Percentiles rank a stretch among this genome's conserved stretches.
Evolutionary conservation across 2,888 invertebrate genomes (phyloP).

Genomic region (Thecophora atra): DNA sequence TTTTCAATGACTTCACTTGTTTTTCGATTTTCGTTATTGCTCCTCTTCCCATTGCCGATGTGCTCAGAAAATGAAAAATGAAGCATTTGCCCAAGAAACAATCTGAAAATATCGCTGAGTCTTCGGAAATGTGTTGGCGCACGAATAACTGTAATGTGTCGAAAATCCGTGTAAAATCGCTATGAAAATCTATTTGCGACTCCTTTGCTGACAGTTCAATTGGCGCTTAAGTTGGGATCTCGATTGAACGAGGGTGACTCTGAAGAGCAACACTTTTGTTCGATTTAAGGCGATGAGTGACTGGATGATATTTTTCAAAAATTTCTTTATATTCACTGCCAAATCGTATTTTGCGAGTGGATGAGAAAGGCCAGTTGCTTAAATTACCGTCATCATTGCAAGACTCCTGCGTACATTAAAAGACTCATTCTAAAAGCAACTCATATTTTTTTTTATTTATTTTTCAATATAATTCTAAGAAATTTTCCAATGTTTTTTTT

Average conservation of each 20-base stretch:
- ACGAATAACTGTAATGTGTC: slow-evolving; percentile 5
- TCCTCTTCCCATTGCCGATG: slow-evolving; percentile 21
- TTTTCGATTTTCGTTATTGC: not conserved
- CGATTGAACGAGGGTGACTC: not conserved
- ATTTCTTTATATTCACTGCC: too few relatives aligned
- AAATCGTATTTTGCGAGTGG: too few relatives aligned
- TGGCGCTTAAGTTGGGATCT: slow-evolving; percentile 23
- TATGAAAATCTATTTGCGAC: slow-evolving; percentile 14
- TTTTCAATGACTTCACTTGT: too few relatives aligned
- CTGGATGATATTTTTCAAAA: not conserved
- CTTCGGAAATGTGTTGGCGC: slow-evolving; percentile 37
- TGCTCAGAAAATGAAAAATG: slow-evolving; percentile 21
- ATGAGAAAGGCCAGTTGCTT: too few relatives aligned
- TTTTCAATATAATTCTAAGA: too few relatives aligned
- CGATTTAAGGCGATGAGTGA: not conserved
- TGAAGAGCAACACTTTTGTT: not conserved
- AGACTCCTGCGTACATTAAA: too few relatives aligned
- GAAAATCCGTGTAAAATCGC: slow-evolving; percentile 15
- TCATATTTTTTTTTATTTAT: too few relatives aligned
- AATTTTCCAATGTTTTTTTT: too few relatives aligned
- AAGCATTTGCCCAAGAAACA: slow-evolving; percentile 41
- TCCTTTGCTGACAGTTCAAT: slow-evolving; percentile 33
- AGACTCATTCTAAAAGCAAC: too few relatives aligned
- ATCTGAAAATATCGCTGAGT: slow-evolving; percentile 50
- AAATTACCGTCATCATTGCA: too few relatives aligned